Base-by-base conservation (phyloP, 2,113 vertebrate species). In the Rhizomys pruinosus region DNA sequence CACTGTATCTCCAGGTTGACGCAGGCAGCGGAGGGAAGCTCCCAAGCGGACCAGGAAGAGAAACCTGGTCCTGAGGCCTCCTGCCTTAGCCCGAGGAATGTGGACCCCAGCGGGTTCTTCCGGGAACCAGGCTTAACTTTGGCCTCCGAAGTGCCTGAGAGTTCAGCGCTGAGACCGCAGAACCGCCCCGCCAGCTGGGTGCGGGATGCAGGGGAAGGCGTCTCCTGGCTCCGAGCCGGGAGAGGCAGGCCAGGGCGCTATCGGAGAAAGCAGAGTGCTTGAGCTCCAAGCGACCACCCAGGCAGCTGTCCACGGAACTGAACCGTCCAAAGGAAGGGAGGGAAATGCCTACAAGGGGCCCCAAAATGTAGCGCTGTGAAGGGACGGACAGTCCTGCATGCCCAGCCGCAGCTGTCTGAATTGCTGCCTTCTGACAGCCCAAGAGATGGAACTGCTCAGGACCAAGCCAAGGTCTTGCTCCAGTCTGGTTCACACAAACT, bases 301-400 rank as follows among this genome's bases (percentile, higher is more conserved):
- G 19, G 15, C 27, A 25, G 42, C 32, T 34, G 12, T 80, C 29
- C 80, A 19, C 4, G 2, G 42, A 66, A 52, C 55, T 44, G 32
- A 47, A 16, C n/a, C 0, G 0, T 61, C 39, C 3, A 32, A 29
- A 42, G 39, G 1, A 27, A n/a, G 34, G 1, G 25, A 52, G 1
- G 8, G 22, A 7, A 4, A 55, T 39, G 39, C 74, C 37, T n/a
- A 5, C 55, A n/a, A 69, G 5, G 76, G 29, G 16, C 12, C 27
- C 57, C 57, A 1, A 78, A 39, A 39, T 15, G 29, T 37, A 11
- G 15, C 52, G 37, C 3, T 64, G 0, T 3, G 12, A 25, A 63
- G n/a, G 0, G 0, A 10, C n/a, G n/a, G n/a, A n/a, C n/a, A n/a
- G n/a, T n/a, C n/a, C n/a, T 52, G 68, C 25, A 7, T 13, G 13